These are phyloP conservation scores for Heliornis fulica DNA, from an alignment of 2,113 vertebrate genomes.

Conservation along the genomic window DNA sequence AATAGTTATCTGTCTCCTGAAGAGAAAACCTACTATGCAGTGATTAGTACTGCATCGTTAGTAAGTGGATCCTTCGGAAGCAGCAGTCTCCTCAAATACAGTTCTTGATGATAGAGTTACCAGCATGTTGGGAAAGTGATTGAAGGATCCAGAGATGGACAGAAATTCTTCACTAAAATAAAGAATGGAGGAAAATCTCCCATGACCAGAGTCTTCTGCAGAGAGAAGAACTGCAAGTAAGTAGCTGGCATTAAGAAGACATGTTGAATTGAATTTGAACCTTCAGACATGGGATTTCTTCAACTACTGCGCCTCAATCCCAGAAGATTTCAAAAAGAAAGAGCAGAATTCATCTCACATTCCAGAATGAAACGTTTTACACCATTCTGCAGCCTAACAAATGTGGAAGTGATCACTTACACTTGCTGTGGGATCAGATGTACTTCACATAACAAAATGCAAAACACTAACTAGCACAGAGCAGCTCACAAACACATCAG, in stretches of 20 bases:
- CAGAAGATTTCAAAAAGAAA: neutral
- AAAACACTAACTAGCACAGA: neutral
- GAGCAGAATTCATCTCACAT: accelerated
- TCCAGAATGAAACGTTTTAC: neutral
- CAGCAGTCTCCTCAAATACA: neutral
- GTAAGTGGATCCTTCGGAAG: neutral
- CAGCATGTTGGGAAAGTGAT: neutral
- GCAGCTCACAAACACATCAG: neutral
- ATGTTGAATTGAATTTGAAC: neutral
- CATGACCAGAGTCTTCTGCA: neutral
- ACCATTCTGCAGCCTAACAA: neutral
- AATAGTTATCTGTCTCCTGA: neutral
- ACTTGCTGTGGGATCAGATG: neutral
- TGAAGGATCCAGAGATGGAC: neutral
- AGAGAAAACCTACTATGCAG: neutral
- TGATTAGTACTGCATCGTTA: neutral
- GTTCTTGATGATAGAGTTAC: neutral
- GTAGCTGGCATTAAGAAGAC: neutral
- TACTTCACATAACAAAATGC: neutral
- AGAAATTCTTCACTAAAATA: conserved; percentile 4
- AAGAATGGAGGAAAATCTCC: neutral
- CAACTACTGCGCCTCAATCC: neutral
- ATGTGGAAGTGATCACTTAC: neutral
- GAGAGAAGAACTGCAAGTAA: neutral
- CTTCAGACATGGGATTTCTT: neutral